Percentiles rank a stretch among this genome's conserved stretches.
Conservation (phyloP, 2,888 invertebrate species). For the Lasioglossum marginatum region DNA sequence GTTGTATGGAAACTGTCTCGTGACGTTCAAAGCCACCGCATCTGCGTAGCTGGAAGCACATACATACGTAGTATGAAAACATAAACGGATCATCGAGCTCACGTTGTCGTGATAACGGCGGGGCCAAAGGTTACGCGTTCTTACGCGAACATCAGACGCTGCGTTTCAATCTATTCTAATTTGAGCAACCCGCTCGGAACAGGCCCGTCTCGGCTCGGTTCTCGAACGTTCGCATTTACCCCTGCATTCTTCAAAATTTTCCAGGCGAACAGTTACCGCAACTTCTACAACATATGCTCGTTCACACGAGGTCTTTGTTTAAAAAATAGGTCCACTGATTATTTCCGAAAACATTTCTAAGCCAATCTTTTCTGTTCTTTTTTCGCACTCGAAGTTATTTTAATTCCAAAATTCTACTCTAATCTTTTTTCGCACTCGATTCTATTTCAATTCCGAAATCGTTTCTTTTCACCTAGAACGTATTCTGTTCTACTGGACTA, state of each 20-base stretch:
- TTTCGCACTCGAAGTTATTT: too few relatives aligned
- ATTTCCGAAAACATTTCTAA: too few relatives aligned
- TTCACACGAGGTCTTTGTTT: not conserved
- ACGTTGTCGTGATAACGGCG: conserved; percentile 12
- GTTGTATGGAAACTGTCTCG: conserved; percentile 59
- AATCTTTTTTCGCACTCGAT: not conserved
- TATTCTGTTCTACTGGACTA: not conserved
- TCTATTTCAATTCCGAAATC: not conserved
- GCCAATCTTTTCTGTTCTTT: too few relatives aligned
- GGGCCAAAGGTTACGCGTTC: conserved; percentile 22
- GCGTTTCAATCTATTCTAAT: conserved; percentile 3
- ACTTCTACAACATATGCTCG: not conserved
- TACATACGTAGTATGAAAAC: not conserved
- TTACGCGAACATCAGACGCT: not conserved
- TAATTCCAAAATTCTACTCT: too few relatives aligned
- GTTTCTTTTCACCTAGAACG: not conserved
- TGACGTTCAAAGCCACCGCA: conserved; percentile 57
- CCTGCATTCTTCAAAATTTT: not conserved
- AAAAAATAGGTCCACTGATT: not conserved
- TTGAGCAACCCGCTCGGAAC: not conserved
- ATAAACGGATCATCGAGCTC: not conserved
- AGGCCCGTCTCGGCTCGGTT: not conserved
- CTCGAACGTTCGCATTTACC: not conserved
- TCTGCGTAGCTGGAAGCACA: conserved; percentile 61
- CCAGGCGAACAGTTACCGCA: not conserved